phyloP scores from a whole-genome alignment of 2,113 vertebrate genomes.

The Poeciliopsis turrubarensis region DNA sequence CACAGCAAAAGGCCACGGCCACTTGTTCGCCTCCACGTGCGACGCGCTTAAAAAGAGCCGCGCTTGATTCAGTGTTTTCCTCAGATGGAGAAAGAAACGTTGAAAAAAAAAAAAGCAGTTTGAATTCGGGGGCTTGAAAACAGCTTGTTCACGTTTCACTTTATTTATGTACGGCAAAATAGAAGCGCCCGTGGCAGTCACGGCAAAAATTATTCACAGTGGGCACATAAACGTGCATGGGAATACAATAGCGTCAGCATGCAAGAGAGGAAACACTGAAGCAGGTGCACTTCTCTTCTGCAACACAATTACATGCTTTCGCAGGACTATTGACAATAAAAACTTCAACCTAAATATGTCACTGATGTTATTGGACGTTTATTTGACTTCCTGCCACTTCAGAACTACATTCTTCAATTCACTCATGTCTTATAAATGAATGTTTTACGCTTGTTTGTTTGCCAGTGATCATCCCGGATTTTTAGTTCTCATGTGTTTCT shows the following conservation, averaged over 20 bases:
- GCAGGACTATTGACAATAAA: background rate
- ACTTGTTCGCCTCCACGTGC: constrained; percentile 25
- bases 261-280: background rate
- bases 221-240: constrained; percentile 15
- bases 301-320: background rate
- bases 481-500: too few relatives aligned
- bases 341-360: background rate
- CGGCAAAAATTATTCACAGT: background rate
- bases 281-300: background rate
- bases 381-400: background rate
- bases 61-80: constrained; percentile 42
- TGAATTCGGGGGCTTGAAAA: background rate
- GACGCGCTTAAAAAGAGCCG: constrained; percentile 15
- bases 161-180: constrained; percentile 13
- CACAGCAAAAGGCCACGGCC: constrained; percentile 27
- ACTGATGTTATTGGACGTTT: background rate
- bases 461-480: too few relatives aligned
- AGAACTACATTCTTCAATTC: background rate
- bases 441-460: too few relatives aligned
- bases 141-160: background rate
- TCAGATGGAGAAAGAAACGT: constrained; percentile 1
- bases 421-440: background rate
- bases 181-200: background rate
- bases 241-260: background rate
- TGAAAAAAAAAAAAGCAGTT: background rate